A percentile compares a stretch with the other conserved stretches of the same genome.
phyloP scores from a whole-genome alignment of 2,888 invertebrate genomes.

The Syrista parreyssii region DNA sequence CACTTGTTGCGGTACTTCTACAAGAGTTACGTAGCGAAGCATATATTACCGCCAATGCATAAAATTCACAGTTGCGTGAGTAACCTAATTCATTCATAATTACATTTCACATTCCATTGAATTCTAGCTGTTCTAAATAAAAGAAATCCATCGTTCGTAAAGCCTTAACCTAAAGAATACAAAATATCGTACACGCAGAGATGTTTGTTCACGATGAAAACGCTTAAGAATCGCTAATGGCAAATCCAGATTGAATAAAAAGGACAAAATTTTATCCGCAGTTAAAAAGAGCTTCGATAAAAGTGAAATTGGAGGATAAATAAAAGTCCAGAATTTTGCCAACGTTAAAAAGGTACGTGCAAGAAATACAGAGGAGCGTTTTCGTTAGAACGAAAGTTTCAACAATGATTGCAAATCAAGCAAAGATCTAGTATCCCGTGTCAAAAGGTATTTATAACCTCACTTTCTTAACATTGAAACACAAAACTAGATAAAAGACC shows the following conservation, averaged over 20 bases:
- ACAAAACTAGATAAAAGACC: neutral
- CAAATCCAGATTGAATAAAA: neutral
- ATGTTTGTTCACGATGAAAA: too few species aligned
- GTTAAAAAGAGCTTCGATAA: neutral
- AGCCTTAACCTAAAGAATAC: too few species aligned
- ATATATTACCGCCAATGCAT: neutral
- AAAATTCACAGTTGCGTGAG: neutral
- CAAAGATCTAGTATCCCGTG: neutral
- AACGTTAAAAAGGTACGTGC: neutral
- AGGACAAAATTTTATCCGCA: neutral
- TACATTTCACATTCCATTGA: neutral
- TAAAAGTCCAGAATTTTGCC: neutral
- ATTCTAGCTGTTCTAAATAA: neutral
- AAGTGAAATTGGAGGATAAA: neutral
- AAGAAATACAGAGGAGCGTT: neutral
- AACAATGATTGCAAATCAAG: neutral
- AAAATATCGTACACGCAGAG: too few species aligned
- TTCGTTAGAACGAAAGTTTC: neutral
- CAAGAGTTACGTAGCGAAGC: neutral
- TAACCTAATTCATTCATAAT: neutral
- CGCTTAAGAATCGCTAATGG: too few species aligned
- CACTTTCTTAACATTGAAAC: neutral
- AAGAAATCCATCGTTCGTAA: neutral
- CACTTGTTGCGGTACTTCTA: neutral
- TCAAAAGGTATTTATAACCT: neutral